Conservation (phyloP, 2,888 invertebrate species). For the Himalopsyche anomala region DNA sequence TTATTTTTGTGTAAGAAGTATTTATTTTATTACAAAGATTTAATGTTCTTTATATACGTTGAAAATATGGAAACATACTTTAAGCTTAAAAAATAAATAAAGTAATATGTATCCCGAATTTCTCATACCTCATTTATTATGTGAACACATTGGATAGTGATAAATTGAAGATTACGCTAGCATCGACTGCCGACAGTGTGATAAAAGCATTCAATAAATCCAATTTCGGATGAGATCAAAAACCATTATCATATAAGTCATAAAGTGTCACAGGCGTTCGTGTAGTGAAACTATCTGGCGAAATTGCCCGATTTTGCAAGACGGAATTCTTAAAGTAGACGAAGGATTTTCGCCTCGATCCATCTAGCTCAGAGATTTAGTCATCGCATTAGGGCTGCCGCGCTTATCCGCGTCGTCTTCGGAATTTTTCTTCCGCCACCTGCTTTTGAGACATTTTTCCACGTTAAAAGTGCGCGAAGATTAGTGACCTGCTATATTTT, state of each 20-base stretch:
- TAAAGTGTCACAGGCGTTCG: constrained; percentile 33
- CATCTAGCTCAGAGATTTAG: constrained; percentile 66
- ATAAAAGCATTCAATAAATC: constrained; percentile 27
- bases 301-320: constrained; percentile 44
- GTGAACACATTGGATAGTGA: neutral
- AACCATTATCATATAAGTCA: constrained; percentile 42
- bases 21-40: too few relatives aligned
- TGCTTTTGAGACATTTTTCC: constrained; percentile 56
- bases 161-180: neutral
- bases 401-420: constrained; percentile 58
- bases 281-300: constrained; percentile 32
- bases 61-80: too few relatives aligned
- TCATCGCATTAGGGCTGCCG: constrained; percentile 63
- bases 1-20: too few relatives aligned
- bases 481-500: constrained; percentile 64
- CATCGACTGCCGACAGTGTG: constrained; percentile 6
- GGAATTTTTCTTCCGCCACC: constrained; percentile 56
- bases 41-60: too few relatives aligned
- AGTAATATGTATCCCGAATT: too few relatives aligned
- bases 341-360: constrained; percentile 64
- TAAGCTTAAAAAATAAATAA: too few relatives aligned
- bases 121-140: neutral
- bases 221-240: constrained; percentile 34
- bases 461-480: constrained; percentile 57
- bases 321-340: constrained; percentile 50